Evolutionary conservation across 2,888 invertebrate species (phyloP).

Genomic region (Caenorhabditis sulstoni): DNA sequence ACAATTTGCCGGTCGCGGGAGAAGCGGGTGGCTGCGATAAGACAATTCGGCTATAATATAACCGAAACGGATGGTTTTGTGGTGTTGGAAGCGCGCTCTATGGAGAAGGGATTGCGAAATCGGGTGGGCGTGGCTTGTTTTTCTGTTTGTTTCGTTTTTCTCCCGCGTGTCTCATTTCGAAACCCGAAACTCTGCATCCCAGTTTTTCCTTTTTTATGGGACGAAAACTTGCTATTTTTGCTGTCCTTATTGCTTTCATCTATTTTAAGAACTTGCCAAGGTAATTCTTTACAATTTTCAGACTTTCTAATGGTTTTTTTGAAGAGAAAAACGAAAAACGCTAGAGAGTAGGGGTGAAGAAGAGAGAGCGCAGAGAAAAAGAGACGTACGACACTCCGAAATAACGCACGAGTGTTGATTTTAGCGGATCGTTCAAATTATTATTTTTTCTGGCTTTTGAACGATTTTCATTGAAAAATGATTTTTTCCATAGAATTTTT

Average conservation of each 20-base stretch:
- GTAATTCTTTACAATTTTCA: constrained; percentile 10
- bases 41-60: no score
- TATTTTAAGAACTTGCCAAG: constrained; percentile 8
- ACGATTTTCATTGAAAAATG: no score
- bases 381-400: constrained; percentile 18
- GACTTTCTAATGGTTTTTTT: neutral
- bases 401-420: constrained; percentile 1
- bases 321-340: no score
- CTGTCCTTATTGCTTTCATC: constrained; percentile 22
- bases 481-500: neutral
- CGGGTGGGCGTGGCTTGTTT: no score
- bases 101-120: neutral
- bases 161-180: no score
- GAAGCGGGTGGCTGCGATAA: neutral
- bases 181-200: neutral
- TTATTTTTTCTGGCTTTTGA: constrained; percentile 1
- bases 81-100: constrained; percentile 12
- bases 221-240: constrained; percentile 32
- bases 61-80: no score
- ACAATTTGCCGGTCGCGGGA: no score
- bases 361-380: constrained; percentile 17
- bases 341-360: constrained; percentile 15
- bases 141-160: no score
- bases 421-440: constrained; percentile 13
- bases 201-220: constrained; percentile 18